phyloP scores from a whole-genome alignment of 2,797 vertebrate species.

The Hyperoplus immaculatus region DNA sequence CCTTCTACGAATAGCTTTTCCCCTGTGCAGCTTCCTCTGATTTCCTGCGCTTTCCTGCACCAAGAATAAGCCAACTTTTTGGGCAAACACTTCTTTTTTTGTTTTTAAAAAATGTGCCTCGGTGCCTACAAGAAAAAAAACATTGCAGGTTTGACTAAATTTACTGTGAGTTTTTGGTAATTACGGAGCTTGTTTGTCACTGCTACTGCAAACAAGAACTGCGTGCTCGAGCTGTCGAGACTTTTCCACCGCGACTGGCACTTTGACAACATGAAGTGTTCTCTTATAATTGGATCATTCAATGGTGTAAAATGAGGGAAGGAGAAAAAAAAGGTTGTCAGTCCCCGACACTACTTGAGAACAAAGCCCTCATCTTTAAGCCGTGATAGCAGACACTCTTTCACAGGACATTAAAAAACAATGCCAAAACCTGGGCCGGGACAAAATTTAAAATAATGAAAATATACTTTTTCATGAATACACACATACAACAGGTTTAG shows the following conservation, averaged over 20 bases:
- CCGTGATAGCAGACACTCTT: background rate
- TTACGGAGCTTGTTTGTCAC: constrained; percentile 3
- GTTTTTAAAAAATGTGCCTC: constrained; percentile 10
- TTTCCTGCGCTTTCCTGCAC: constrained; percentile 51
- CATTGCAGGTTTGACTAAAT: constrained; percentile 27
- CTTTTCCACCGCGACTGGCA: background rate
- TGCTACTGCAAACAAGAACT: background rate
- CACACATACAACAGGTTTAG: background rate
- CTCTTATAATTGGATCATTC: constrained; percentile 6
- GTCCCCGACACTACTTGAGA: background rate
- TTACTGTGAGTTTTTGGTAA: constrained; percentile 17
- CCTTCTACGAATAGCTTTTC: constrained; percentile 57
- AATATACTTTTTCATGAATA: background rate
- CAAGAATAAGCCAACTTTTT: constrained; percentile 39
- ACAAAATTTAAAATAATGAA: background rate
- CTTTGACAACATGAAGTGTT: background rate
- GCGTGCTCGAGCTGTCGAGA: background rate
- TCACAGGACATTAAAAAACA: background rate
- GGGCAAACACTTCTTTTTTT: constrained; percentile 17
- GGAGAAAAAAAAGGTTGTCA: background rate
- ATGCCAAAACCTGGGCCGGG: background rate
- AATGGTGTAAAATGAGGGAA: constrained; percentile 1
- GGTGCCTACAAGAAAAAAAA: background rate
- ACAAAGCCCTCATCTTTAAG: background rate
- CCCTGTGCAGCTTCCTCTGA: constrained; percentile 45